Base-by-base conservation (phyloP, 2,113 vertebrate species). In the Brachyistius frenatus region DNA sequence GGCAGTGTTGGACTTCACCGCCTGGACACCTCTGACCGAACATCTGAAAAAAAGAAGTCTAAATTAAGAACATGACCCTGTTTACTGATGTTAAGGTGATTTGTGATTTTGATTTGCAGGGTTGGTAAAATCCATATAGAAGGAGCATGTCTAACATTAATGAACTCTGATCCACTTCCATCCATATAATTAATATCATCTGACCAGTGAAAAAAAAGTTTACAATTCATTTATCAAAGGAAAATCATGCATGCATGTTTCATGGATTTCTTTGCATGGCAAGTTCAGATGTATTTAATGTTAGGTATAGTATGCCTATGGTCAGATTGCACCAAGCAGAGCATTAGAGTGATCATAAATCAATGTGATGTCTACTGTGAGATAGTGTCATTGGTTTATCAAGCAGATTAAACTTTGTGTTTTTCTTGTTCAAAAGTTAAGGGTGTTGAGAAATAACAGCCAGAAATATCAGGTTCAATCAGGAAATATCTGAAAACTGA, bases 1-100 rank as follows among this genome's bases (percentile, higher is more conserved):
- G 83, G 84, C 73, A 76, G 73, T 88, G 71, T 89, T 89, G 84
- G 77, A 83, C 88, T 82, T 90, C 68, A 76, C 58, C 87, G 63
- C 61, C 73, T 58, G 68, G 74, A 77, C 78, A 78, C 56, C 67
- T 66, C 58, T 69, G 60, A 81, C 56, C 11, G 49, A 74, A 41
- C 32, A n/a, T 69, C 77, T 81, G 3, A 4, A 50, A 7, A 70
- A 69, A 73, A 23, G 0, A 79, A 35, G 49, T 74, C 67, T 83
- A 83, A 81, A 80, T 85, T 83, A 80, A 80, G 76, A 88, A 85
- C 65, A 83, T 64, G 13, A 72, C 76, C 30, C 58, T 75, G 56
- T 86, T 78, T 52, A 73, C 30, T 50, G 30, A 65, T 62, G 49
- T 4, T 39, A 65, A 78, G 56, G 7, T 7, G 3, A 30, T 31